Evolutionary conservation across 2,113 vertebrate species (phyloP), one percentile per base, ranked within the genome.

Genomic region (Cavia aperea): DNA sequence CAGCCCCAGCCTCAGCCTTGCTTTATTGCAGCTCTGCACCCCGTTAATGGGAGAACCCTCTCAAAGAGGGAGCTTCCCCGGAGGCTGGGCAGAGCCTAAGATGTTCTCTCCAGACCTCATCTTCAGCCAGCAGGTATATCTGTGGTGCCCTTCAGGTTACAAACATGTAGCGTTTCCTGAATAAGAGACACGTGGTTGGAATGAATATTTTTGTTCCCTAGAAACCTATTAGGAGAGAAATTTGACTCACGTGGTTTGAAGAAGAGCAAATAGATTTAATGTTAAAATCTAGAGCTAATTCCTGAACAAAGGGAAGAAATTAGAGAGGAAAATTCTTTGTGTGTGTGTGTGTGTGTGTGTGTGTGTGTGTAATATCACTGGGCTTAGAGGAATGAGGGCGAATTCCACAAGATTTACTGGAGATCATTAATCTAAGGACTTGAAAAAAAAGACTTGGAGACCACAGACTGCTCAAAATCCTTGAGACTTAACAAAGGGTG

Each of bases 181-280:
- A 31, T 63, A 85, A 88, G 46, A 54, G 65, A 75, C 2, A 12
- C 36, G 26, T 78, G 10, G 31, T 77, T 66, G 58, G 49, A 60
- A 91, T 73, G 62, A 75, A 89, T 43, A 91, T 1, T 66, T 68
- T 58, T 72, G 54, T 18, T 75, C 78, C 73, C 62, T 83, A 23
- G 84, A 90, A 94, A 66, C 2, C 36, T n/a, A 73, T 6, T 84
- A 89, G 65, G 49, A 89, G 81, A 86, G 91, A 94, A 86, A 62
- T 56, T 33, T 56, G 73, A 33, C 70, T 46, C 33, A 46, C 4
- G 9, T 82, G 54, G 60, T n/a, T 82, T 92, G 14, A 31, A 96
- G 36, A 88, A 85, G 19, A 81, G n/a, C 82, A 21, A 72, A 58
- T 21, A 58, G 56, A 77, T 49, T 21, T 29, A 58, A 63, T 68